Conservation (phyloP, 2,888 invertebrate genomes). For the Erannis defoliaria region DNA sequence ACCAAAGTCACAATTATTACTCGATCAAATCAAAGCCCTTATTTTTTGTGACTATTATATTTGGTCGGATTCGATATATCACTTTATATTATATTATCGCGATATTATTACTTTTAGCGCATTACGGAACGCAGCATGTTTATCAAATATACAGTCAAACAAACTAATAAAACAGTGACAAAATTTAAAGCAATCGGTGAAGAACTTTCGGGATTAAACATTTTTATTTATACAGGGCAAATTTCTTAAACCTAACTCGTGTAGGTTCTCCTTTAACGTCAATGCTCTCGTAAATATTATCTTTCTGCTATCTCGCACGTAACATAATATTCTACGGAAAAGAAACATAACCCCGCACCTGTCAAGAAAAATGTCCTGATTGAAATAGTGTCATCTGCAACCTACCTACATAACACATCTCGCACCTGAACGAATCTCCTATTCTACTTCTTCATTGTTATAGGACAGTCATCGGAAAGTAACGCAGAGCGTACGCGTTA, state of each 20-base stretch:
- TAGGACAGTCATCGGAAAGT: constrained; percentile 67
- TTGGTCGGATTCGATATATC: too few relatives aligned
- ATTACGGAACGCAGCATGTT: too few relatives aligned
- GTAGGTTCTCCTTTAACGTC: neutral
- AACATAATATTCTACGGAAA: constrained; percentile 5
- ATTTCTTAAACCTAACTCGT: neutral
- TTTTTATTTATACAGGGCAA: neutral
- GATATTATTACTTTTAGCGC: too few relatives aligned
- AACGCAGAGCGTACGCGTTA: constrained; percentile 61
- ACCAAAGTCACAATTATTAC: too few relatives aligned
- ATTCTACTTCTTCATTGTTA: constrained; percentile 68
- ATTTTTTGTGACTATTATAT: too few relatives aligned
- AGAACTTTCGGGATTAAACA: neutral
- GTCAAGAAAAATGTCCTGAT: constrained; percentile 40
- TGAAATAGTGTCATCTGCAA: constrained; percentile 44
- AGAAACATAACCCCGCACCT: constrained; percentile 47
- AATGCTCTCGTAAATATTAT: constrained; percentile 15
- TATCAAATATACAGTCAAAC: too few relatives aligned
- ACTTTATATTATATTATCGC: too few relatives aligned
- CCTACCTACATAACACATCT: constrained; percentile 63
- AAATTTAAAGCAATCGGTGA: too few relatives aligned
- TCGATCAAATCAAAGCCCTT: too few relatives aligned
- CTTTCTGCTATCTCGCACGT: neutral
- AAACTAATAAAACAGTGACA: too few relatives aligned
- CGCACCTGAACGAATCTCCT: constrained; percentile 62